These are phyloP conservation scores for Peucedramus taeniatus DNA, from an alignment of 2,113 vertebrate species.

Conservation along the genomic window DNA sequence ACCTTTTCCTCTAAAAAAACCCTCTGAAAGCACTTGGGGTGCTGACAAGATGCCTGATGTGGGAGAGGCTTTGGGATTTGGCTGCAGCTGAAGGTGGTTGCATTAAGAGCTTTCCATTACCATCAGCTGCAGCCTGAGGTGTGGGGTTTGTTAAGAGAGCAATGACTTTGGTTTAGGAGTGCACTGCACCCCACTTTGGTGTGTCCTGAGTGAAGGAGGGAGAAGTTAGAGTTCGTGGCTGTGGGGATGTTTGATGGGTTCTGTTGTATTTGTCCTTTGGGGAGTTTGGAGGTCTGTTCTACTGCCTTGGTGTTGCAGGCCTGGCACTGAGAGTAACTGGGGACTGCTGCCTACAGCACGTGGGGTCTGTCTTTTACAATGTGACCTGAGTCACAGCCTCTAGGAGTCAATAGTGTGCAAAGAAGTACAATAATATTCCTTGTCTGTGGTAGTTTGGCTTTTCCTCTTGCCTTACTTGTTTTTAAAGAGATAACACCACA, in stretches of 20 bases:
- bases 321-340: neutral
- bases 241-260: neutral
- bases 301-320: neutral
- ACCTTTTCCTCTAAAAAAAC: neutral
- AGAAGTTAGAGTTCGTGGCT: neutral
- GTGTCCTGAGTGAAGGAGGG: neutral
- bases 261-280: neutral
- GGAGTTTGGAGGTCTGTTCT: neutral
- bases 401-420: neutral
- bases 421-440: too few relatives aligned
- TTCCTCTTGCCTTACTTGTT: neutral
- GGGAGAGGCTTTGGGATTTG: neutral
- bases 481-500: neutral
- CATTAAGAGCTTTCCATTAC: neutral
- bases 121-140: neutral
- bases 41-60: neutral
- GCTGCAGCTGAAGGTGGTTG: neutral
- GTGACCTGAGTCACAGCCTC: neutral
- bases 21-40: neutral
- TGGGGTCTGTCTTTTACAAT: neutral
- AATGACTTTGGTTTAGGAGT: neutral
- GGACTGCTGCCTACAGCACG: neutral
- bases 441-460: neutral
- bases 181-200: fast-evolving
- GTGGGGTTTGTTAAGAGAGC: neutral